Conservation (phyloP, 2,888 invertebrate genomes). For the Drosophila kuntzei region DNA sequence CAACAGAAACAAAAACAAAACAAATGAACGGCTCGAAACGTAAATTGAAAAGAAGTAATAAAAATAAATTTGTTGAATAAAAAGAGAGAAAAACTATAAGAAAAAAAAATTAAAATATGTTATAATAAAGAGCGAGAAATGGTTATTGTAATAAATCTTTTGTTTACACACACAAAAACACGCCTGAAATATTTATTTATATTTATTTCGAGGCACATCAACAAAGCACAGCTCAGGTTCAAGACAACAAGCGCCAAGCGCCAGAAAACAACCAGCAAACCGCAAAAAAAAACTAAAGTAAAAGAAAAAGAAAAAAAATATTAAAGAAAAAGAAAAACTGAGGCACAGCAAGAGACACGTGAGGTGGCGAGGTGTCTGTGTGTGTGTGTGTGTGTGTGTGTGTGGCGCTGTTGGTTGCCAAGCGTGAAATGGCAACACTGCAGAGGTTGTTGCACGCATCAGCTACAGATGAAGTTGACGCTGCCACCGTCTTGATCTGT, state of each 20-base stretch:
- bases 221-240: constrained; percentile 61
- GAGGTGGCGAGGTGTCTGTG: constrained; percentile 20
- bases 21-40: constrained; percentile 57
- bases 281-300: constrained; percentile 9
- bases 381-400: constrained; percentile 14
- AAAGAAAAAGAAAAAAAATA: background rate
- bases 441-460: constrained; percentile 78
- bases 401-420: constrained; percentile 45
- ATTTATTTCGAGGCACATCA: constrained; percentile 34
- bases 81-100: constrained; percentile 41
- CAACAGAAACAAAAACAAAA: constrained; percentile 49
- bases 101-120: constrained; percentile 42
- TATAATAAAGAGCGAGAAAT: constrained; percentile 66
- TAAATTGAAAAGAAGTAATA: constrained; percentile 77
- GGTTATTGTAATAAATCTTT: constrained; percentile 79
- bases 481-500: constrained; percentile 47
- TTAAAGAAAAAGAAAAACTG: constrained; percentile 2
- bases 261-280: constrained; percentile 22
- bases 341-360: constrained; percentile 28
- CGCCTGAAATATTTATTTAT: constrained; percentile 71
- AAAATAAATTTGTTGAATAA: constrained; percentile 69
- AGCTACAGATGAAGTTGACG: constrained; percentile 41
- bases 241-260: constrained; percentile 50
- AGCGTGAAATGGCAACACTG: constrained; percentile 61
- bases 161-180: constrained; percentile 55